These are phyloP conservation scores for Unio pictorum DNA, from an alignment of 2,888 invertebrate species.

Conservation along the genomic window DNA sequence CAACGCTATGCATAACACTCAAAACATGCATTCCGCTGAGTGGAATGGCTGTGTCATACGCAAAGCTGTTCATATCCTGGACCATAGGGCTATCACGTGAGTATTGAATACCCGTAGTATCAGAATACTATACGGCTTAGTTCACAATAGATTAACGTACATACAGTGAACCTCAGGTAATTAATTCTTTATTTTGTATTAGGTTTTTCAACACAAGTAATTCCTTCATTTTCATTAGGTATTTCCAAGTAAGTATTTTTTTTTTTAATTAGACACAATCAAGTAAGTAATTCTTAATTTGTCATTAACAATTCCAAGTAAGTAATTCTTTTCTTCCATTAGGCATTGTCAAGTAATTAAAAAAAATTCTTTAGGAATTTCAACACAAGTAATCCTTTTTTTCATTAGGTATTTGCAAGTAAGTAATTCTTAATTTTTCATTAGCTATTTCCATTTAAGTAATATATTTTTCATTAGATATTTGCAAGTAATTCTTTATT, in stretches of 20 bases:
- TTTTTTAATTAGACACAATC: background rate
- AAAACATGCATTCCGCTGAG: conserved; percentile 66
- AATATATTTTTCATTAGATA: too few species aligned
- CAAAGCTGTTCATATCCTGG: conserved; percentile 47
- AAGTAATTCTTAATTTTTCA: too few species aligned
- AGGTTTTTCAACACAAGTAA: too few species aligned
- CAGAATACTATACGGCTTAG: background rate
- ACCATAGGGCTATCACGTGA: conserved; percentile 50
- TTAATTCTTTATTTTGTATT: background rate
- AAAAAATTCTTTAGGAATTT: too few species aligned
- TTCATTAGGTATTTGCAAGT: too few species aligned
- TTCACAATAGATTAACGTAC: background rate
- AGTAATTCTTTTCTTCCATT: background rate
- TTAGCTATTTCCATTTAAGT: too few species aligned
- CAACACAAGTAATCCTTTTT: too few species aligned
- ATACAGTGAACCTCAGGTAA: background rate
- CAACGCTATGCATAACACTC: conserved; percentile 56
- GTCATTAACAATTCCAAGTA: background rate
- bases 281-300: background rate
- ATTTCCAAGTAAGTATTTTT: conserved; percentile 1
- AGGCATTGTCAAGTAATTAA: background rate
- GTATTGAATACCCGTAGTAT: conserved; percentile 7
- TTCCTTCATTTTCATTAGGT: background rate
- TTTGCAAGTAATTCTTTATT: too few species aligned
- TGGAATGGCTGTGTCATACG: conserved; percentile 64